Evolutionary conservation across 2,113 vertebrate species (phyloP), one percentile per base, ranked within the genome.

Genomic region (Psittacara wagleri): DNA sequence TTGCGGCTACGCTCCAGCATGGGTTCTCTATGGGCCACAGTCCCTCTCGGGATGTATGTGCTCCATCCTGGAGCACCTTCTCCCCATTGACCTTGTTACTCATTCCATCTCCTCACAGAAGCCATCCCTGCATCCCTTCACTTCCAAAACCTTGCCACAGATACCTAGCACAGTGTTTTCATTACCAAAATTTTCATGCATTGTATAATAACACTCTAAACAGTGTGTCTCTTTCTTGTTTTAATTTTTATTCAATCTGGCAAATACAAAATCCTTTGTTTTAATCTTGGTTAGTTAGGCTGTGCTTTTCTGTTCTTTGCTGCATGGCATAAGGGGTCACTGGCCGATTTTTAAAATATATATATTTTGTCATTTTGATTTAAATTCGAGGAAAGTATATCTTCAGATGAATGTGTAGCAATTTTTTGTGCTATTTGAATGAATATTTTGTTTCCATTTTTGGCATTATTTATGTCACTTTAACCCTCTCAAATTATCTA

Each of bases 1-100:
- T 62, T 44, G 18, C 10, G 39, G 27, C 44, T 67, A 1, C 35
- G 24, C 48, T 72, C 31, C 68, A 83, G 4, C 0, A 0, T 29
- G 37, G 19, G 22, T 66, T 31, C 11, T 64, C 28, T 4, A 1
- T 24, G 17, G 48, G 43, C 24, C 59, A 11, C 20, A 43, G 59
- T 17, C 20, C 37, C 27, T 33, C n/a, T 64, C 48, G 13, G 20
- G 20, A 20, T 59, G 4, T 44, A 55, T 11, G 16, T 64, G 43
- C 20, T 66, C 33, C 9, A 9, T 29, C 25, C 24, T 66, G 54
- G 48, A 24, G 28, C 54, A 18, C 11, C 7, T 28, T 66, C 35
- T 82, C 8, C 37, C 31, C 35, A 9, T 15, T 63, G 37, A 14
- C 31, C 31, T 54, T 18, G 11, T 52, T 31, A 39, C 4, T 54